These are phyloP conservation scores for Palythoa caribaeorum DNA, from an alignment of 92 coral and sea anemone species.

Conservation along the genomic window DNA sequence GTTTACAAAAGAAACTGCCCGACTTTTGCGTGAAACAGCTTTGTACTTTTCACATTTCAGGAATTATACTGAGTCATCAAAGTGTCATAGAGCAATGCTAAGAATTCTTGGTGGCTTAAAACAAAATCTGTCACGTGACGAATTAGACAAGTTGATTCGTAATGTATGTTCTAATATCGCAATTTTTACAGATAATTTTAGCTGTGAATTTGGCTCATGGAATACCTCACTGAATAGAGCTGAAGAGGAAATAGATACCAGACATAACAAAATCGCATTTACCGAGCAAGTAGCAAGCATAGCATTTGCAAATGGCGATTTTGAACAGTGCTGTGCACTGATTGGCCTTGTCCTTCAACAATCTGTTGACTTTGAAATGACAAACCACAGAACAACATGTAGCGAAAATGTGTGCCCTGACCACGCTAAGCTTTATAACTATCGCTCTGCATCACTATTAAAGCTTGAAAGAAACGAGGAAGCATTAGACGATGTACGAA, in stretches of 20 bases:
- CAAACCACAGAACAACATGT: too few species aligned
- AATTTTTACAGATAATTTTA: not conserved
- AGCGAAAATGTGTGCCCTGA: not conserved
- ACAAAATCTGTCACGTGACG: not conserved
- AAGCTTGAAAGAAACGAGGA: not conserved
- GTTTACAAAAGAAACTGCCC: constrained; percentile 21
- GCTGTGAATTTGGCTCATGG: not conserved
- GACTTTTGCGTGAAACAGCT: constrained; percentile 37
- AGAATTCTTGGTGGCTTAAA: not conserved
- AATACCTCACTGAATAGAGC: not conserved
- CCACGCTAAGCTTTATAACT: constrained; percentile 5
- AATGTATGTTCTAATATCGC: not conserved
- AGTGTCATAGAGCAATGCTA: constrained; percentile 4
- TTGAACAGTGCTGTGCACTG: not conserved
- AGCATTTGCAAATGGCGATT: not conserved
- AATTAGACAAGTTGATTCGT: constrained; percentile 13
- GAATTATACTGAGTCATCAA: not conserved
- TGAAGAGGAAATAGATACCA: not conserved
- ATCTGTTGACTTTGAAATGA: not conserved
- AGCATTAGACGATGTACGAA: not conserved
- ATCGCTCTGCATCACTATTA: constrained; percentile 1
- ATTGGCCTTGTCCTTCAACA: not conserved
- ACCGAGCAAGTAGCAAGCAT: not conserved
- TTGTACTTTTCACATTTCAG: not conserved
- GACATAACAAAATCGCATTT: not conserved